Base-by-base conservation (phyloP, 2,797 vertebrate genomes). In the Cygnus olor region DNA sequence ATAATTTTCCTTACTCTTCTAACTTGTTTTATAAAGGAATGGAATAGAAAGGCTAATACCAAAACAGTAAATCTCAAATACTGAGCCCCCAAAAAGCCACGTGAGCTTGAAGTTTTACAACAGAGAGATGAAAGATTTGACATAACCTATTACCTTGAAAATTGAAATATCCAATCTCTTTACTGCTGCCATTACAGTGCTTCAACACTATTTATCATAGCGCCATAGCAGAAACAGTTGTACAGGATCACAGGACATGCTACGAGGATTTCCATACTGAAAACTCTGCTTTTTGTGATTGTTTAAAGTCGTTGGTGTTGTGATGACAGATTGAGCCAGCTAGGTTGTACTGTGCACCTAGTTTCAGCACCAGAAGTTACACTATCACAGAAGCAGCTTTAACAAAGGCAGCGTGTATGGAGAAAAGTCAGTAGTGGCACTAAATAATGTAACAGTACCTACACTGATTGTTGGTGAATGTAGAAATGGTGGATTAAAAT, bases 351-450 rank as follows among this genome's bases (percentile, higher is more conserved):
- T 83, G 22, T 71, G 90, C 81, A 81, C 79, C 21, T 78, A n/a
- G 83, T 77, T 95, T 93, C 70, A 91, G 66, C 19, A 76, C 16
- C 22, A 87, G 91, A 96, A 95, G 82, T 71, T 84, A 66, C 22
- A 1, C 32, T 70, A 12, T 63, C 56, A 58, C 42, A 82, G 66
- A 85, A 93, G 40, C 42, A 28, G 51, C 54, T 87, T 88, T 90
- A 93, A 94, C 80, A 76, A 92, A 90, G 54, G 51, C 42, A 88
- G 73, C 24, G 5, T 36, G 71, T 32, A 20, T 86, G 11, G 54
- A 70, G 40, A 85, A 72, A 91, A 94, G 60, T 92, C 80, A 70
- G 45, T 38, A 18, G 2, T 49, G 30, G 21, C 94, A 86, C 76
- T 80, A 94, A 96, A 66, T 94, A 79, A 80, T 70, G 1, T 1